Evolutionary conservation across 53 echinoderm and acorn worm genomes (phyloP).

Genomic region (Astropecten irregularis): DNA sequence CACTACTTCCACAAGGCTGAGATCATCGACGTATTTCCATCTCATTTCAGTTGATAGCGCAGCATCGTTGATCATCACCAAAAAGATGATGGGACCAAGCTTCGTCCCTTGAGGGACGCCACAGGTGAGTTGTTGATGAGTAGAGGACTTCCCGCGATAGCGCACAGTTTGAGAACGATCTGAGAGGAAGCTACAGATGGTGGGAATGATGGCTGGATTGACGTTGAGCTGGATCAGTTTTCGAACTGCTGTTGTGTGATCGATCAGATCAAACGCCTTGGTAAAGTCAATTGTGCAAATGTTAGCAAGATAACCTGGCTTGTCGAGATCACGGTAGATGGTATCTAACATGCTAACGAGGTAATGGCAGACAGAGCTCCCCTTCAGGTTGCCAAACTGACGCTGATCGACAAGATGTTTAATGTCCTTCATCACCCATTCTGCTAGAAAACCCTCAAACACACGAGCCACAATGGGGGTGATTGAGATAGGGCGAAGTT

Average conservation of each 20-base stretch:
- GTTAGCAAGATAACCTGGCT: not conserved
- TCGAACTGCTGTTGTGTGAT: conserved; percentile 15
- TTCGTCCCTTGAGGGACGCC: too few species aligned
- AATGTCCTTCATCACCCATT: conserved; percentile 19
- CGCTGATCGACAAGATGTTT: not conserved
- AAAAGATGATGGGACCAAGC: too few species aligned
- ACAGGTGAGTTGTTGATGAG: too few species aligned
- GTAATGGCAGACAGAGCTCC: conserved; percentile 14
- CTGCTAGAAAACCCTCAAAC: conserved; percentile 40
- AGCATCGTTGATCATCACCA: too few species aligned
- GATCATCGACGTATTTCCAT: too few species aligned
- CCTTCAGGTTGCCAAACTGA: not conserved
- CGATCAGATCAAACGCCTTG: conserved; percentile 31
- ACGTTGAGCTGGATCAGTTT: conserved; percentile 28
- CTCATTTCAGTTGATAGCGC: too few species aligned
- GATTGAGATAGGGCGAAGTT: conserved; percentile 29
- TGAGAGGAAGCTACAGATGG: conserved; percentile 43
- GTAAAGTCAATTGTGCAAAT: conserved; percentile 42
- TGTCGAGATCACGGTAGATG: conserved; percentile 7
- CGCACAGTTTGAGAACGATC: too few species aligned
- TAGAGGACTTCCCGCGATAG: too few species aligned
- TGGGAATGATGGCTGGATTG: conserved; percentile 24
- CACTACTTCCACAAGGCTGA: too few species aligned
- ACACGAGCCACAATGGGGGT: conserved; percentile 8
- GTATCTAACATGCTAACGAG: conserved; percentile 15